Base-by-base conservation (phyloP, 2,113 vertebrate species). In the Andinoacara biseriatus region DNA sequence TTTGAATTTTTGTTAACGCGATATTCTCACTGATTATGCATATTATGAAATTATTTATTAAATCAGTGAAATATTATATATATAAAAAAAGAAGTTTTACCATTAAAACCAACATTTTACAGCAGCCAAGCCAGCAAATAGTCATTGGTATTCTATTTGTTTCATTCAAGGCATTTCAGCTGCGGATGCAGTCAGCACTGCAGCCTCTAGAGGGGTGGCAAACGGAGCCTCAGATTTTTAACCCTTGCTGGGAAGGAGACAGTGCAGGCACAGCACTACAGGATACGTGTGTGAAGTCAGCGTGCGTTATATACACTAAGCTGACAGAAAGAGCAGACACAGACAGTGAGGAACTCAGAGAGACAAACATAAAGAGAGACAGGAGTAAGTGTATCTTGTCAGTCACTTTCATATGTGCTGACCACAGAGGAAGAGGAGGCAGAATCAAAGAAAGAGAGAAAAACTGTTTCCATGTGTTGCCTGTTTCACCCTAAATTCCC, bases 371-470 rank as follows among this genome's bases (percentile, higher is more conserved):
- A 0, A 65, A 67, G 82, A 77, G 9, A 49, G 82, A 80, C 76
- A 75, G 65, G 20, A 75, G 52, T 52, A 52, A 85, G 62, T 74
- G 76, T 56, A 33, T 67, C 43, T 80, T 67, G 76, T 87, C 85
- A 74, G 76, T 82, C 84, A 87, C 40, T 83, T 63, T 81, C 72
- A 77, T 22, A 62, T 20, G 75, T 72, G 75, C 82, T 84, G 88
- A 87, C 81, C 78, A 81, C 56, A 75, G 76, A 75, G 62, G 63
- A 22, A 58, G 46, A 57, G 76, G 61, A 15, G 49, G 18, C 0
- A 54, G 18, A 72, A 33, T 0, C 46, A 54, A 72, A 54, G 67
- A 72, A 54, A 72, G 59, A 43, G 29, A 63, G 38, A 77, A 58
- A 63, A 65, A 65, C 2, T 24, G 35, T 58, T 82, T 82, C 79